Evolutionary conservation across 37 sponge, comb jelly and placozoan species (phyloP).

Genomic region (Geodia barretti): DNA sequence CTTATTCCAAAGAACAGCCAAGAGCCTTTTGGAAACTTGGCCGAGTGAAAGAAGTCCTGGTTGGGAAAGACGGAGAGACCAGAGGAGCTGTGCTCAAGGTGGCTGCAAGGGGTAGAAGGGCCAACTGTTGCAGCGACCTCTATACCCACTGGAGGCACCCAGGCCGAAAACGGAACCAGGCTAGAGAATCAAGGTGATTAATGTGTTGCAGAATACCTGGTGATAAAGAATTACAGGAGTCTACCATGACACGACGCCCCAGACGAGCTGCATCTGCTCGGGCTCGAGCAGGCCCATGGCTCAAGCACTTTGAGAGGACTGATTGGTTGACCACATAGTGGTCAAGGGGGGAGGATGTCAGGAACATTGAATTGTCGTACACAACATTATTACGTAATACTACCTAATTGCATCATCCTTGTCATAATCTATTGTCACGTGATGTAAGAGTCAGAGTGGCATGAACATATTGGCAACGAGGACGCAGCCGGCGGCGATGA

Average conservation of each 20-base stretch:
- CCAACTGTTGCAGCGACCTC: not conserved
- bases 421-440: not conserved
- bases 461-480: not conserved
- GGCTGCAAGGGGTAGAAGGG: not conserved
- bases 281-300: not conserved
- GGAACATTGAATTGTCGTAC: not conserved
- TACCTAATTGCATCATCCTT: no score
- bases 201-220: not conserved
- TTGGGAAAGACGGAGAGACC: not conserved
- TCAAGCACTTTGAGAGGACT: not conserved
- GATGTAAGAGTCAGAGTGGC: not conserved
- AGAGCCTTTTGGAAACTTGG: constrained; percentile 12
- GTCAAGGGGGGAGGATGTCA: not conserved
- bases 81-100: not conserved
- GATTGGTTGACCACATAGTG: not conserved
- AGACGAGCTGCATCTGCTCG: not conserved
- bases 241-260: not conserved
- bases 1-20: constrained; percentile 1
- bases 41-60: not conserved
- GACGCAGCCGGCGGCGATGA: not conserved
- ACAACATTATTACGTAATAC: not conserved
- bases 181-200: not conserved
- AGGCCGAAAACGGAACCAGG: not conserved
- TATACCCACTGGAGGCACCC: constrained; percentile 23
- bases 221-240: no score